These are phyloP conservation scores for Otus sunia DNA, from an alignment of 2,113 vertebrate species.

Conservation along the genomic window DNA sequence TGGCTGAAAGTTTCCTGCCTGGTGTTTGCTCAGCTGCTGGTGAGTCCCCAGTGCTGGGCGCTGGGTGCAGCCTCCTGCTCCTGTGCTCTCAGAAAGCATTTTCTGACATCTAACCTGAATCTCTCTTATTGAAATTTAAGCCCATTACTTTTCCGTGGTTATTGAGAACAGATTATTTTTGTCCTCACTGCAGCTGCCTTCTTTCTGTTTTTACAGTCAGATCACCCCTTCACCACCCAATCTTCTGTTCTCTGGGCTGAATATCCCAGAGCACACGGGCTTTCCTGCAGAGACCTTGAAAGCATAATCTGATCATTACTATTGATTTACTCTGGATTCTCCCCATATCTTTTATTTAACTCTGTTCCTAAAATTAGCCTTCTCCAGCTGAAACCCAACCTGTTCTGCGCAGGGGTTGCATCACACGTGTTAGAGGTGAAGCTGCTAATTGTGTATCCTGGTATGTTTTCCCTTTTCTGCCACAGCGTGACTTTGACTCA, in stretches of 20 bases:
- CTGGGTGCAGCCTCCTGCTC: background rate
- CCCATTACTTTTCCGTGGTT: background rate
- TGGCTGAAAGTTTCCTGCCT: too few relatives aligned
- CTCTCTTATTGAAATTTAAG: background rate
- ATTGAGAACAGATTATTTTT: background rate
- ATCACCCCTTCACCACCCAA: background rate
- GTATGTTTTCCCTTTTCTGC: background rate
- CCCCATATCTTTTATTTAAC: background rate
- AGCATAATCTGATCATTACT: background rate
- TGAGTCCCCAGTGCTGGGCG: background rate
- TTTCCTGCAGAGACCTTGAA: background rate
- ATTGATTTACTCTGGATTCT: background rate
- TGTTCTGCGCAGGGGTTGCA: rapidly evolving
- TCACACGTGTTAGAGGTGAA: background rate
- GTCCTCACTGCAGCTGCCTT: background rate
- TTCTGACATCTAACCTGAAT: background rate
- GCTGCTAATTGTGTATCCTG: background rate
- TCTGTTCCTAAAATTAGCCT: background rate
- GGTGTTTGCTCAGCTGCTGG: too few relatives aligned
- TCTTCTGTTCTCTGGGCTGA: background rate
- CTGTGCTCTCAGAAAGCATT: background rate
- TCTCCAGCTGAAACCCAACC: background rate
- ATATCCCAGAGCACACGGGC: background rate
- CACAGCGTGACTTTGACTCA: background rate
- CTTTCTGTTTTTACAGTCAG: background rate